Evolutionary conservation across 2,797 vertebrate genomes (phyloP).

Genomic region (Gadopsis bispinosus): DNA sequence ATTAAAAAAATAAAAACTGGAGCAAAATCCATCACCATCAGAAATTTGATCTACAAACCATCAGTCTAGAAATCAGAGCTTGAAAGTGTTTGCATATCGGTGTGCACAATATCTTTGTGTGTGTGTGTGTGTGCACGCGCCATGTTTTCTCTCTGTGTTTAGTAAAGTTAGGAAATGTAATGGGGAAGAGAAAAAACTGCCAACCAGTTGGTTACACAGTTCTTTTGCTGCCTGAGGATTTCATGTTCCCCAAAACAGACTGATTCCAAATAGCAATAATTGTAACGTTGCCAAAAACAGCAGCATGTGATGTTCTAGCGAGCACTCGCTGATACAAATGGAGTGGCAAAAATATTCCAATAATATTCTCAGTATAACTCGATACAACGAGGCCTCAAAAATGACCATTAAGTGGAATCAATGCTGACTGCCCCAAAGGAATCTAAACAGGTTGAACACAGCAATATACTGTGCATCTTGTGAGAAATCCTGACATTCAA

Average conservation of each 20-base stretch:
- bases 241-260: constrained; percentile 1
- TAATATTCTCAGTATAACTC: neutral
- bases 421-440: constrained; percentile 22
- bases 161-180: neutral
- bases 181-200: neutral
- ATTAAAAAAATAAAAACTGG: neutral
- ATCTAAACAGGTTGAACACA: constrained; percentile 47
- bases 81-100: neutral
- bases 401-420: neutral
- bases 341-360: neutral
- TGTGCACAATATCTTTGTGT: neutral
- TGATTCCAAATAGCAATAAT: neutral
- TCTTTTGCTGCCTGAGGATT: neutral
- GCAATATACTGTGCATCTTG: constrained; percentile 41
- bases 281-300: neutral
- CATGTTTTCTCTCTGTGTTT: neutral
- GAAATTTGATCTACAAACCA: neutral
- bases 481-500: constrained; percentile 55
- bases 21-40: neutral
- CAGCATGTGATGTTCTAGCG: neutral
- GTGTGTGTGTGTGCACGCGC: neutral
- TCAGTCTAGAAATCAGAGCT: neutral
- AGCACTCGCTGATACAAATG: neutral
- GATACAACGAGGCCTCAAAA: neutral
- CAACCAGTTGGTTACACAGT: constrained; percentile 2